Evolutionary conservation across 2,888 invertebrate genomes (phyloP), one percentile per base, ranked within the genome.

Genomic region (Lutraria lutraria): DNA sequence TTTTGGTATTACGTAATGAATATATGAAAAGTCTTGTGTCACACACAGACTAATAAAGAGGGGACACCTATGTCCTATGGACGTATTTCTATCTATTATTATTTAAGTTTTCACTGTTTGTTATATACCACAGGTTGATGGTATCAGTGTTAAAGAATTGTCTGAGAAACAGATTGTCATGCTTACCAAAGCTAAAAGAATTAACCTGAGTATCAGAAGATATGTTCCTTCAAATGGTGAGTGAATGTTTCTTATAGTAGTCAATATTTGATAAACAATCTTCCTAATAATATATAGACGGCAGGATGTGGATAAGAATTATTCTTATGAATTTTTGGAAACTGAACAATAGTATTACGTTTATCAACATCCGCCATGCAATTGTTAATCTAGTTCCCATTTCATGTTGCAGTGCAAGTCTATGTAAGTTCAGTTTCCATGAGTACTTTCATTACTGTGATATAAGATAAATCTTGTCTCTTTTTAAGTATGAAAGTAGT

Each of bases 101-200:
- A 43, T 2, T 43, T 43, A 4, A 43, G 2, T 43, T 4, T 43
- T 2, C 8, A 43, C 43, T 43, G 43, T 43, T 43, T 68, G 25
- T 68, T 68, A 12, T 68, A 25, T 63, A 31, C 15, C 91, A 25
- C 92, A 95, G 95, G 93, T 95, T 91, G 95, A 95, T 83, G 93
- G 93, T 21, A 92, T 95, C 29, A 91, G 90, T 89, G 94, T 94
- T 16, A 86, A 91, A 81, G 91, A 91, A 53, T 83, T 95, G 80
- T 92, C 95, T 6, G 95, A 95, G 86, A 93, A 91, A 80, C 95
- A 95, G 87, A 94, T 95, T 56, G 91, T 93, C 25, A 93, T 93
- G 89, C 92, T 95, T 19, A 95, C 94, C 31, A 89, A 93, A 34
- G 89, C 93, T 81, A 95, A 95, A 85, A 89, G 94, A 68, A 89